Evolutionary conservation across 2,113 vertebrate species (phyloP), one percentile per base, ranked within the genome.

Genomic region (Leiothrix lutea): DNA sequence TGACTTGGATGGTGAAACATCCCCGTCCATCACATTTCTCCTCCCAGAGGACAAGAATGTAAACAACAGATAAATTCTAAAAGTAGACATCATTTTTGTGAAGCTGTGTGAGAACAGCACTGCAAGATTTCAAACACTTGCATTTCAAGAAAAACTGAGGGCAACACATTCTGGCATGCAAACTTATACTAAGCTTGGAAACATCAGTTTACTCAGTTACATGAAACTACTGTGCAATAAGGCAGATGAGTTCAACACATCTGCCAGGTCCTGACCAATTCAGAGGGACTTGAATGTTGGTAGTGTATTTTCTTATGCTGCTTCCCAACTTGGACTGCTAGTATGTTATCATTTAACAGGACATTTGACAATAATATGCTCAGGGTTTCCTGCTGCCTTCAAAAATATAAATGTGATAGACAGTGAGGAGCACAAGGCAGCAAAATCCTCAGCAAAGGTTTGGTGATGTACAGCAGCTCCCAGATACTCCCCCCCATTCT

Each of bases 121-220:
- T n/a, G n/a, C n/a, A n/a, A n/a, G n/a, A n/a, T n/a, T n/a, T n/a
- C n/a, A n/a, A n/a, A n/a, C n/a, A n/a, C n/a, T n/a, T n/a, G n/a
- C n/a, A n/a, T n/a, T n/a, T n/a, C n/a, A n/a, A n/a, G n/a, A n/a
- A n/a, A n/a, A n/a, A n/a, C n/a, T n/a, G n/a, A n/a, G n/a, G n/a
- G n/a, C n/a, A n/a, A n/a, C n/a, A n/a, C n/a, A n/a, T n/a, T n/a
- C n/a, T n/a, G 45, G 25, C 57, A 10, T 18, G 44, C 33, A 58
- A 16, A 16, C 29, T 66, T 53, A 35, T 0, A 10, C 58, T 45
- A 48, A 69, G 23, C 67, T 50, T 40, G 67, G 40, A 58, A 86
- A 26, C 3, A 11, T 36, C 23, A 8, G 1, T 40, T 51, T 62
- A 28, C 28, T 64, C 0, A 0, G 26, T 20, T 54, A 11, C 6